These are phyloP conservation scores for Oreotragus oreotragus DNA, from an alignment of 2,113 vertebrate species.

Conservation along the genomic window DNA sequence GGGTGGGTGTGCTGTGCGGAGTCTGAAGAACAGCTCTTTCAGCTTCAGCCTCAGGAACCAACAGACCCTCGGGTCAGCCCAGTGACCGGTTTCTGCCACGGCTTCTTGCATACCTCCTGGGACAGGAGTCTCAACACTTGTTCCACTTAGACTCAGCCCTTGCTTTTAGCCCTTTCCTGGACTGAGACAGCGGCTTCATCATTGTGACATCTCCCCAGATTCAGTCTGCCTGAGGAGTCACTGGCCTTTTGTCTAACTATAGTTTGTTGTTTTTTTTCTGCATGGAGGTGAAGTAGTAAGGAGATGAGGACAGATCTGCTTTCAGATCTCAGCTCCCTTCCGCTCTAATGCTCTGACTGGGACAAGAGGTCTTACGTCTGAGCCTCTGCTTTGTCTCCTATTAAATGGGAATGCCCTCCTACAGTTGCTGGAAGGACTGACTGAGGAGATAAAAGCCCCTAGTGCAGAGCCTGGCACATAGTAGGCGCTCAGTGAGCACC, in stretches of 20 bases:
- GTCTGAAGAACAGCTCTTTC: background rate
- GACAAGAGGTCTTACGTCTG: background rate
- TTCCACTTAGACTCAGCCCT: background rate
- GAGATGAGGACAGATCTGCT: background rate
- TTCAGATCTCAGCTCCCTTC: background rate
- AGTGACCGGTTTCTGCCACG: background rate
- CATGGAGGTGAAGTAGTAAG: no score
- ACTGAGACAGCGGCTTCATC: background rate
- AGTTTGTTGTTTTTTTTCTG: background rate
- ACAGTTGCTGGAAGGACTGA: background rate
- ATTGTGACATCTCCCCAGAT: background rate
- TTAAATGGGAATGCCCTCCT: background rate
- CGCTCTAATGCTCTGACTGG: background rate
- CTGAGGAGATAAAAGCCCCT: background rate
- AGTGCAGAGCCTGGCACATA: background rate
- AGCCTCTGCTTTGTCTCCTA: background rate
- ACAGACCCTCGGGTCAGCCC: background rate
- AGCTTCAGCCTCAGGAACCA: background rate
- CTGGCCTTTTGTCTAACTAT: background rate
- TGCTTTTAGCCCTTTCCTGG: background rate
- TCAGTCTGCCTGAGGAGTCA: background rate
- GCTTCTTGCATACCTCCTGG: background rate
- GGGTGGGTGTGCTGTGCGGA: accelerated
- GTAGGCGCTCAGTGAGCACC: background rate
- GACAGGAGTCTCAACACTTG: background rate